phyloP scores from a whole-genome alignment of 2,113 vertebrate genomes.

The Reinhardtius hippoglossoides region DNA sequence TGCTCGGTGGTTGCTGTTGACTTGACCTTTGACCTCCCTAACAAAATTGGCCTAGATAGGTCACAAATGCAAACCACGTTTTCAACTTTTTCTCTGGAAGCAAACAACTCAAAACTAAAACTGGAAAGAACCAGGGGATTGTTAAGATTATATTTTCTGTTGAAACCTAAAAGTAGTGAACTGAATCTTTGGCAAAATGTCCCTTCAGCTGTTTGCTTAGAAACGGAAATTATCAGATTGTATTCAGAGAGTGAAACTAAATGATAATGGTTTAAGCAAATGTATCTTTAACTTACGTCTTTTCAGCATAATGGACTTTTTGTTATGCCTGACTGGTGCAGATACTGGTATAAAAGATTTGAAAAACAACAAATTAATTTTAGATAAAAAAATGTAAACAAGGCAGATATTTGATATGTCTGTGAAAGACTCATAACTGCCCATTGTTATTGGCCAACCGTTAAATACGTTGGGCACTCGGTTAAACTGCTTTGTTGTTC shows the following conservation, averaged over 20 bases:
- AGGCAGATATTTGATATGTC: too few species aligned
- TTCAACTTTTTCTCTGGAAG: too few species aligned
- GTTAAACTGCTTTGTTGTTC: conserved; percentile 1
- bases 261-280: background rate
- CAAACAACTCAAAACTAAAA: background rate
- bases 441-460: background rate
- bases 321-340: too few species aligned
- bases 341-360: too few species aligned
- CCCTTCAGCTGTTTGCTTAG: background rate
- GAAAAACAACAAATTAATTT: too few species aligned
- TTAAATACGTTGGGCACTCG: background rate
- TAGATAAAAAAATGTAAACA: too few species aligned
- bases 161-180: background rate
- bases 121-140: background rate
- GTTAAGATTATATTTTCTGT: background rate
- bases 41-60: background rate
- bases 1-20: background rate
- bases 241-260: background rate
- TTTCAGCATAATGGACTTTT: too few species aligned
- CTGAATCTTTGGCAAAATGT: background rate
- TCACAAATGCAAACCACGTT: background rate
- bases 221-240: background rate
- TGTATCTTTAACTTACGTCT: background rate
- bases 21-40: background rate
- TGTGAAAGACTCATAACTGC: too few species aligned